These are phyloP conservation scores for Anser brachyrhynchus DNA, from an alignment of 2,113 vertebrate species.

Conservation along the genomic window DNA sequence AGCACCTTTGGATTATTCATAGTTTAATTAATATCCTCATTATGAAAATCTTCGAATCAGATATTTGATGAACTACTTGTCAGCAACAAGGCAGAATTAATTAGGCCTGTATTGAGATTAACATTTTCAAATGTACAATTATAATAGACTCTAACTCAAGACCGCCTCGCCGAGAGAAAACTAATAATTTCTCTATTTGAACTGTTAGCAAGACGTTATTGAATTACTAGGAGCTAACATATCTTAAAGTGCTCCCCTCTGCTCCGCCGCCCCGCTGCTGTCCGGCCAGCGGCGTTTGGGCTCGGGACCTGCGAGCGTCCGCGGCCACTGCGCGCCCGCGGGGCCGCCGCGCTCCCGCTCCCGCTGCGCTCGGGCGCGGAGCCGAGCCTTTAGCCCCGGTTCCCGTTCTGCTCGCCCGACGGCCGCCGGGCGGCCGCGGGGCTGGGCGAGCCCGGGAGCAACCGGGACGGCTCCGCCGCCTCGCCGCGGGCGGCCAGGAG, in stretches of 20 bases:
- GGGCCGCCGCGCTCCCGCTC: background rate
- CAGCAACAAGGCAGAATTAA: constrained; percentile 83
- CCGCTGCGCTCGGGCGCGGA: background rate
- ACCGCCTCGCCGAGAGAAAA: constrained; percentile 79
- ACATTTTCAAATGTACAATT: constrained; percentile 77
- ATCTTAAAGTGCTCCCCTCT: constrained; percentile 13
- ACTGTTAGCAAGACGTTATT: constrained; percentile 76
- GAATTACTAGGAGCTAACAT: constrained; percentile 71
- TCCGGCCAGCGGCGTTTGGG: background rate
- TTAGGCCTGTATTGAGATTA: constrained; percentile 81
- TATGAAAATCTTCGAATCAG: constrained; percentile 83
- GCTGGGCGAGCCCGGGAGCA: no score
- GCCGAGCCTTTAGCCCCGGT: background rate
- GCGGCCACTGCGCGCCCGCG: background rate
- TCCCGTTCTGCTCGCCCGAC: background rate
- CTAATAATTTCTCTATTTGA: constrained; percentile 83
- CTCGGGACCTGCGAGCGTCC: background rate
- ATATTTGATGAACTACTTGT: constrained; percentile 85
- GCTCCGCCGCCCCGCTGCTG: constrained; percentile 50
- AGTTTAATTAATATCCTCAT: constrained; percentile 87
- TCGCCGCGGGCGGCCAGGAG: no score
- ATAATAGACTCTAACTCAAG: constrained; percentile 77
- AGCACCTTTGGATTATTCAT: constrained; percentile 84
- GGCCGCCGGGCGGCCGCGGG: no score
- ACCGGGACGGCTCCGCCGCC: no score